Conservation (phyloP, 2,797 vertebrate species). For the Neosilurus hyrtlii region DNA sequence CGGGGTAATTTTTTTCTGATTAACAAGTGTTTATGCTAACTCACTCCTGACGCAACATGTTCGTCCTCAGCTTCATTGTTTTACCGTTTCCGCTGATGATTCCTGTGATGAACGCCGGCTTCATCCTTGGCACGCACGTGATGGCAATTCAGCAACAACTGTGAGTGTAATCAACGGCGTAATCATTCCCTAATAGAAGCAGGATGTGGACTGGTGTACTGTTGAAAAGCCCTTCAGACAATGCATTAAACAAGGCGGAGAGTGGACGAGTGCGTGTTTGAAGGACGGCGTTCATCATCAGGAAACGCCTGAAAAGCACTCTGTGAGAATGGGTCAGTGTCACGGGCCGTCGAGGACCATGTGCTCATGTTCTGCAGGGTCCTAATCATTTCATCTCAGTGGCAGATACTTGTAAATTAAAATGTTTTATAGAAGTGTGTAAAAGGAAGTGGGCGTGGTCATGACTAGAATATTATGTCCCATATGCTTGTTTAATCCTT, state of each 20-base stretch:
- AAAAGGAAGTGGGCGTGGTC: no score
- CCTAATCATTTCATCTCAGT: not conserved
- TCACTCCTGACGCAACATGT: not conserved
- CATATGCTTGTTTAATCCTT: no score
- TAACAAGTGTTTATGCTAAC: not conserved
- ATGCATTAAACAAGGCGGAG: not conserved
- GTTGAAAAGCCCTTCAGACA: constrained; percentile 22
- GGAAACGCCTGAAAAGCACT: constrained; percentile 16
- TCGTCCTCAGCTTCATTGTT: not conserved
- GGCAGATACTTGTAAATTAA: not conserved
- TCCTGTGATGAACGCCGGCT: not conserved
- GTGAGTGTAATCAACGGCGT: constrained; percentile 21
- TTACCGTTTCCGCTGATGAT: not conserved
- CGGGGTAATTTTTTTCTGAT: no score
- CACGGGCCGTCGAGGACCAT: not conserved
- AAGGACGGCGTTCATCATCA: not conserved
- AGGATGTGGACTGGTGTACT: not conserved
- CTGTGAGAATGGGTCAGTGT: not conserved
- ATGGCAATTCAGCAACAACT: not conserved
- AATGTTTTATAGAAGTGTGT: not conserved
- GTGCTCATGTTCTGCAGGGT: not conserved
- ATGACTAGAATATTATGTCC: not conserved
- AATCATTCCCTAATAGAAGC: constrained; percentile 14
- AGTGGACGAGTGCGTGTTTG: constrained; percentile 1
- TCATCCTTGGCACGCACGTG: not conserved